Percentiles rank a stretch among this genome's conserved stretches.
phyloP scores from a whole-genome alignment of 1,140 invertebrate species.

The Scylla paramamosain region DNA sequence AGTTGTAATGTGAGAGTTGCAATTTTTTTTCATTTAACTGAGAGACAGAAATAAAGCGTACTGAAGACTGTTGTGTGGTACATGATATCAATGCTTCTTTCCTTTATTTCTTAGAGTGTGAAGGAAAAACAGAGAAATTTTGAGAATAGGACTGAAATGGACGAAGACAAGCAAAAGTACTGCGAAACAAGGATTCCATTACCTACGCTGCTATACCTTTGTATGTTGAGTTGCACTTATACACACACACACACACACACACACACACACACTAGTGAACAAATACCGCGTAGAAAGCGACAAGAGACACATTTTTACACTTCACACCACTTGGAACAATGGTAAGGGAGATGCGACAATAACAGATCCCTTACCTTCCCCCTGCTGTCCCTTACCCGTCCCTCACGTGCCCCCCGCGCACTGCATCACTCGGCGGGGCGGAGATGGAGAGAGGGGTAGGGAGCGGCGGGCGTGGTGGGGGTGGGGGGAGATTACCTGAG shows the following conservation, averaged over 20 bases:
- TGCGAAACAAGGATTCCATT: background rate
- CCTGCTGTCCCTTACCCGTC: background rate
- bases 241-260: conserved; percentile 7
- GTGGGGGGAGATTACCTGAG: background rate
- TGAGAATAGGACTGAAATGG: no score
- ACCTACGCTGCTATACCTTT: background rate
- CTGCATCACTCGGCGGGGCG: background rate
- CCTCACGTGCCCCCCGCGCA: background rate
- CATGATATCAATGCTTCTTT: no score
- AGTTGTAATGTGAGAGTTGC: no score
- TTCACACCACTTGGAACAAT: background rate
- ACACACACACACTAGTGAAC: background rate
- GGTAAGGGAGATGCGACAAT: background rate
- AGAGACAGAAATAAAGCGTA: no score
- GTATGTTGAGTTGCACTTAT: background rate
- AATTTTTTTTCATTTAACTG: no score
- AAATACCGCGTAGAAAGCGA: no score
- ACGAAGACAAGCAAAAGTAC: no score
- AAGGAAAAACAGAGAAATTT: no score
- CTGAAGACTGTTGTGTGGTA: no score
- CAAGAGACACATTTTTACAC: no score
- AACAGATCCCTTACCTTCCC: background rate
- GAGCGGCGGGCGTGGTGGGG: background rate
- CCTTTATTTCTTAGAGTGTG: no score
- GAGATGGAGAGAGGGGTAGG: background rate